Evolutionary conservation across 2,797 vertebrate genomes (phyloP).

Genomic region (Lateolabrax maculatus): DNA sequence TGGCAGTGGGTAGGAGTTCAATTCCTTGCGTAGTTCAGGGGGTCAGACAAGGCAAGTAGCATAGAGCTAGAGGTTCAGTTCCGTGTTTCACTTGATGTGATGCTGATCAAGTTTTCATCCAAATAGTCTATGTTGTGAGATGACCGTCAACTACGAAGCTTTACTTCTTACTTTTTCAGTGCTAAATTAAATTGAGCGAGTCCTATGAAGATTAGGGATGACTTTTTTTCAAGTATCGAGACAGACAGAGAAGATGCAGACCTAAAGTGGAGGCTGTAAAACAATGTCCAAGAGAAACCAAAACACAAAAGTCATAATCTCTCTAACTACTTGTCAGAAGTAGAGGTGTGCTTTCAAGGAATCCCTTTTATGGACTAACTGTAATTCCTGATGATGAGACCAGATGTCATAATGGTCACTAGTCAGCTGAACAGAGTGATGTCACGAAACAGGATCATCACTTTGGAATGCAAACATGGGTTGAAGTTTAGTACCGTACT

Average conservation of each 20-base stretch:
- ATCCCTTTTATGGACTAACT: neutral
- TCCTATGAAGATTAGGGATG: neutral
- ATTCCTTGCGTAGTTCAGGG: conserved; percentile 20
- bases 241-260: neutral
- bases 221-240: neutral
- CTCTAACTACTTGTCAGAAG: neutral
- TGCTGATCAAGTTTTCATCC: neutral
- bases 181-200: neutral
- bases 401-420: neutral
- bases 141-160: neutral
- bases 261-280: neutral
- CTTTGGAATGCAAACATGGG: conserved; percentile 19
- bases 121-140: neutral
- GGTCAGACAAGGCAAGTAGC: conserved; percentile 28
- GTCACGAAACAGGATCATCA: neutral
- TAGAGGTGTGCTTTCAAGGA: neutral
- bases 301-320: neutral
- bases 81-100: conserved; percentile 7
- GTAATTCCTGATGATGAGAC: neutral
- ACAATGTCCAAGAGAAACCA: neutral
- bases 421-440: neutral
- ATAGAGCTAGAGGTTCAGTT: neutral
- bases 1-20: conserved; percentile 21
- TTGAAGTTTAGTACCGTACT: neutral
- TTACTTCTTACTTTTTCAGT: neutral